Evolutionary conservation across 2,113 vertebrate genomes (phyloP), one percentile per base, ranked within the genome.

Genomic region (Stictonetta naevosa): DNA sequence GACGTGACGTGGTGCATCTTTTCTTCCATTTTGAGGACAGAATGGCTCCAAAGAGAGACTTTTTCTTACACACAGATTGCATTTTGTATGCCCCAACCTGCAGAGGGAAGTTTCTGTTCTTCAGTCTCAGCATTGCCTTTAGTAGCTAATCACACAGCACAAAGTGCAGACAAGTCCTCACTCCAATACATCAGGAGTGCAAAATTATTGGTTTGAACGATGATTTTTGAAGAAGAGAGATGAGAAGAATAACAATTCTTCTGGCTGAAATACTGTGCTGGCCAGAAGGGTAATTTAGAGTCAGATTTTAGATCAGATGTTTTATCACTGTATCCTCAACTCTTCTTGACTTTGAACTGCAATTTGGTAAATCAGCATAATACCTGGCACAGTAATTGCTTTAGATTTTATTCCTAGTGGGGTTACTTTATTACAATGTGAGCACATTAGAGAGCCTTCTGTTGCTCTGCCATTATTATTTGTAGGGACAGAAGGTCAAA

Each of bases 311-410:
- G 88, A 89, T 93, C 88, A 86, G 46, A 59, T 68, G 58, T 73
- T 95, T 93, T 76, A 82, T 92, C 73, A 46, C 53, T 46, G 16
- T 52, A 73, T 50, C 86, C 60, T 92, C 93, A 74, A 60, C 53
- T 91, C 58, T 26, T 96, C 81, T 92, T 79, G 94, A 93, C 86
- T 94, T 94, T 82, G 66, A 83, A 74, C 73, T 80, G 87, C 88
- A 73, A 88, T 94, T 92, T 96, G 90, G 88, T 79, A 94, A 91
- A 95, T 92, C 95, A 97, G 86, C 79, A 40, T 91, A 92, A 86
- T 88, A 89, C 64, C 84, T 91, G 59, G 81, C 81, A 71, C 2
- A 2, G 94, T 83, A 92, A 91, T 93, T 95, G 52, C 72, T 88
- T 91, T n/a, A 59, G 60, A 36, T 90, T 78, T 95, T 66, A 76